Evolutionary conservation across 2,797 vertebrate genomes (phyloP).

Genomic region (Mormyrops boulengeri): DNA sequence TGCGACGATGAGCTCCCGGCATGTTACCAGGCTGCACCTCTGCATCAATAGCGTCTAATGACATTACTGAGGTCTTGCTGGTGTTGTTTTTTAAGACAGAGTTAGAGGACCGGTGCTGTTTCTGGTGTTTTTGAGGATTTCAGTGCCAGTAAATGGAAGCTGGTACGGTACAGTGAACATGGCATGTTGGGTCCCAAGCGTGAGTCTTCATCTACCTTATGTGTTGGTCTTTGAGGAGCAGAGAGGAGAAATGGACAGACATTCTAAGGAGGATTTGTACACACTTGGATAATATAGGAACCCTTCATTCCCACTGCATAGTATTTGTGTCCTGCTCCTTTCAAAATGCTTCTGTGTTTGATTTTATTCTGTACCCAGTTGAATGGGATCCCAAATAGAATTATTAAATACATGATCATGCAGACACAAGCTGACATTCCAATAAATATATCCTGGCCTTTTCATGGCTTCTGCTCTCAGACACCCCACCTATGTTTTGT

Average conservation of each 20-base stretch:
- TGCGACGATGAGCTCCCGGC: constrained; percentile 14
- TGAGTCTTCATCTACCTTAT: background rate
- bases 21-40: constrained; percentile 31
- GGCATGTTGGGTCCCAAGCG: background rate
- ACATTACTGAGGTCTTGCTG: background rate
- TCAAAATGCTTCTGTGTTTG: background rate
- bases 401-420: constrained; percentile 5
- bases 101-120: background rate
- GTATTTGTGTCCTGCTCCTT: background rate
- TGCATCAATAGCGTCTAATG: constrained; percentile 30
- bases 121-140: background rate
- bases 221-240: background rate
- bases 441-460: constrained; percentile 26
- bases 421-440: constrained; percentile 14
- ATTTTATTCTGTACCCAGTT: background rate
- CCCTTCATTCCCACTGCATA: no score
- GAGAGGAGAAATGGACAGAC: background rate
- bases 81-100: background rate
- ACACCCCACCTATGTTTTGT: background rate
- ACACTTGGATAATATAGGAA: background rate
- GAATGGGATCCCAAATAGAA: background rate
- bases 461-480: constrained; percentile 30
- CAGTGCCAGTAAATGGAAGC: background rate
- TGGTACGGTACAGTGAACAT: background rate
- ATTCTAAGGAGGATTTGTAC: background rate